These are phyloP conservation scores for Melinaea marsaeus DNA, from an alignment of 2,888 invertebrate species.

Conservation along the genomic window DNA sequence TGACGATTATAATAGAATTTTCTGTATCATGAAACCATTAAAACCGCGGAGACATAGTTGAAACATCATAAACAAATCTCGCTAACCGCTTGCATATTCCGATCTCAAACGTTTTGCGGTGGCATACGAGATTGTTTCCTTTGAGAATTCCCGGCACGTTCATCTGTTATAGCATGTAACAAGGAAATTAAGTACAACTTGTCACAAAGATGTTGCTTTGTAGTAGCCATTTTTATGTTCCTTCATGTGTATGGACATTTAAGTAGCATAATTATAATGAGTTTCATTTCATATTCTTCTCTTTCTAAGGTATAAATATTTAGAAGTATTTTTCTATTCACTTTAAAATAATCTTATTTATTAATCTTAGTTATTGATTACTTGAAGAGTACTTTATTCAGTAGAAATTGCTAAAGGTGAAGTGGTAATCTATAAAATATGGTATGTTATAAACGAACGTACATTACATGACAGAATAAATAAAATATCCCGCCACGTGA, in stretches of 20 bases:
- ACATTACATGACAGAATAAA: neutral
- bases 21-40: constrained; percentile 23
- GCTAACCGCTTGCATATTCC: constrained; percentile 29
- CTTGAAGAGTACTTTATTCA: too few relatives aligned
- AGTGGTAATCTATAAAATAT: too few relatives aligned
- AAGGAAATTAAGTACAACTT: constrained; percentile 35
- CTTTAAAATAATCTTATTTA: too few relatives aligned
- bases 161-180: constrained; percentile 27
- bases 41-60: constrained; percentile 25
- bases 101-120: constrained; percentile 33
- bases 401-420: too few relatives aligned
- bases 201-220: constrained; percentile 19
- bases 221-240: constrained; percentile 14
- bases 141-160: constrained; percentile 30
- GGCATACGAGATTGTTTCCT: constrained; percentile 34
- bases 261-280: neutral
- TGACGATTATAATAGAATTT: constrained; percentile 16
- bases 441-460: neutral
- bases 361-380: too few relatives aligned
- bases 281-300: neutral
- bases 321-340: too few relatives aligned
- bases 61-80: constrained; percentile 32
- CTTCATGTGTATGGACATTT: constrained; percentile 4
- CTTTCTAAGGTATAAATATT: too few relatives aligned
- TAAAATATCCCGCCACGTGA: neutral